A percentile compares a stretch with the other conserved stretches of the same genome.
These are phyloP conservation scores for Ischnura elegans DNA, from an alignment of 2,888 invertebrate species.

Conservation along the genomic window DNA sequence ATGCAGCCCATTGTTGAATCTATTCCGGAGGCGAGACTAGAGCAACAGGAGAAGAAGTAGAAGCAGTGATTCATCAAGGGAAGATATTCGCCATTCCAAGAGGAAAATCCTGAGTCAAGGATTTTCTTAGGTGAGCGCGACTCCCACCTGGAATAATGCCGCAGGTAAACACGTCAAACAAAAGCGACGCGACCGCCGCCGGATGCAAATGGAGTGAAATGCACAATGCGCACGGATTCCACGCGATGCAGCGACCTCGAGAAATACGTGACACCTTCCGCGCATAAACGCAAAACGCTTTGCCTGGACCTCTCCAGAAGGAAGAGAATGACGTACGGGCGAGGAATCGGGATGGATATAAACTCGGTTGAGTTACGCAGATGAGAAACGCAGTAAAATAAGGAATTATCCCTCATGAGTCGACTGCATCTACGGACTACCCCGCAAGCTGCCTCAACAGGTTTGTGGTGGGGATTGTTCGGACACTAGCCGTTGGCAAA, in stretches of 20 bases:
- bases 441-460: too few species aligned
- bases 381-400: constrained; percentile 1
- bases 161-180: neutral
- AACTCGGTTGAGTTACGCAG: neutral
- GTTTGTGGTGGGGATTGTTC: too few species aligned
- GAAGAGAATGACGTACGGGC: neutral
- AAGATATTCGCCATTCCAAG: neutral
- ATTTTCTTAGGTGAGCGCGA: neutral
- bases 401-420: neutral
- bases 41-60: neutral
- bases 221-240: neutral
- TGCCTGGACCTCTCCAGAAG: neutral
- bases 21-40: too few species aligned
- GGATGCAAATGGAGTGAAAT: constrained; percentile 1
- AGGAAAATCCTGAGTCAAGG: neutral
- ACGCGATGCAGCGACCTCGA: neutral
- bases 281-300: neutral
- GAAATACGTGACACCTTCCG: neutral
- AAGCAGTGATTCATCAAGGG: neutral
- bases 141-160: neutral
- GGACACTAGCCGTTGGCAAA: too few species aligned
- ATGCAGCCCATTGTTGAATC: too few species aligned
- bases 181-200: neutral
- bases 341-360: neutral
- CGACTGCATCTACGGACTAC: too few species aligned